Evolutionary conservation across 2,113 vertebrate genomes (phyloP), one percentile per base, ranked within the genome.

Genomic region (Callorhinus ursinus): DNA sequence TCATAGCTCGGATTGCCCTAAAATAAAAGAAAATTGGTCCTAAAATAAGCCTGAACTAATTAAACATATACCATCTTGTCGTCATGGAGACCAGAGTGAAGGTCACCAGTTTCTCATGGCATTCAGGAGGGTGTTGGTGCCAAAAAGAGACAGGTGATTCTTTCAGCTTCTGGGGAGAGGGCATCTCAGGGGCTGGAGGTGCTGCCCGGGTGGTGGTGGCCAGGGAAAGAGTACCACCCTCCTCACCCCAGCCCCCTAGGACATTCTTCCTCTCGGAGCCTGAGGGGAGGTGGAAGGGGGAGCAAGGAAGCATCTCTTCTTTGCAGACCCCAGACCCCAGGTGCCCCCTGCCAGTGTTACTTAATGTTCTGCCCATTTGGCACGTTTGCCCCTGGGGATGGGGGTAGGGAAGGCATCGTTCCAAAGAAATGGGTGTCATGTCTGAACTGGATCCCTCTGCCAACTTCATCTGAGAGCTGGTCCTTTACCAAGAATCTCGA

Each of bases 11-110:
- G 98, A 94, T 97, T 93, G 96, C 98, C 98, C 98, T 98, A 98
- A 98, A 98, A 98, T 98, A 98, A 98, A 98, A 98, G 97, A 98
- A 98, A 98, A 98, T 94, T 93, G 97, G 97, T 98, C 98, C 98
- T 98, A 98, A 98, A 99, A 99, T 98, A 98, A 98, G 97, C 98
- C 98, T 90, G 97, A 94, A 97, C 98, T 98, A 98, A 99, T 98
- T 98, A 98, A 98, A 98, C 97, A 97, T 98, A 98, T 97, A 96
- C 97, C 96, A 95, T 92, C 96, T 71, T 97, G 96, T 97, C 42
- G 98, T 97, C 98, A 97, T 72, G 98, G 93, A 96, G 98, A 98
- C 98, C 36, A 42, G 83, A 74, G 97, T 39, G 85, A 84, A 98
- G 98, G 97, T 93, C 95, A 55, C 94, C 51, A 51, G 36, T 1